Evolutionary conservation across 2,888 invertebrate species (phyloP).

Genomic region (Halictus quadricinctus): DNA sequence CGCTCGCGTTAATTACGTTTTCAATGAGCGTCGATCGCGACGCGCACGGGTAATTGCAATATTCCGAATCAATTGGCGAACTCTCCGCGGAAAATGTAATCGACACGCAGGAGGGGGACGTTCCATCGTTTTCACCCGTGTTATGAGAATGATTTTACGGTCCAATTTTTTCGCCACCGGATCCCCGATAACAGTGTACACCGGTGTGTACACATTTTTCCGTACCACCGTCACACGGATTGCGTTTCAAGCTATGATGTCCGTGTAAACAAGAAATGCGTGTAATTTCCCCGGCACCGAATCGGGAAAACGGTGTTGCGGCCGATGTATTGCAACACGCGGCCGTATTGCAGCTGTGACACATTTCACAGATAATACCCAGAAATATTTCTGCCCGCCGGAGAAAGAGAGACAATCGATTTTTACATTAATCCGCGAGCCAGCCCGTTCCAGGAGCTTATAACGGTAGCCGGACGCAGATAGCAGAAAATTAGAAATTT

Average conservation of each 20-base stretch:
- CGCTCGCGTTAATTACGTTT: conserved; percentile 12
- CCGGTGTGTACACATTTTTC: background rate
- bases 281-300: conserved; percentile 41
- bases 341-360: conserved; percentile 35
- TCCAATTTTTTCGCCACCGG: background rate
- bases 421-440: conserved; percentile 64
- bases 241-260: conserved; percentile 22
- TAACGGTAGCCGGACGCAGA: conserved; percentile 37
- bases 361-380: conserved; percentile 57
- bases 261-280: conserved; percentile 40
- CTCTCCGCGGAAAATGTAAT: background rate
- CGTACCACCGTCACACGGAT: conserved; percentile 23
- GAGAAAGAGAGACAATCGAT: conserved; percentile 34
- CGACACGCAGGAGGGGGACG: background rate
- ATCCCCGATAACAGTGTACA: background rate
- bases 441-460: conserved; percentile 47
- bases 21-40: background rate
- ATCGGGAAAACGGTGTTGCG: conserved; percentile 45
- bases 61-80: conserved; percentile 14
- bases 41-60: background rate
- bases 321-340: conserved; percentile 45
- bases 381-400: conserved; percentile 46
- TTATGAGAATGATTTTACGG: background rate
- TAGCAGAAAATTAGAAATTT: conserved; percentile 68
- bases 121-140: background rate